phyloP scores from a whole-genome alignment of 2,797 vertebrate species.

The Typhlichthys subterraneus region DNA sequence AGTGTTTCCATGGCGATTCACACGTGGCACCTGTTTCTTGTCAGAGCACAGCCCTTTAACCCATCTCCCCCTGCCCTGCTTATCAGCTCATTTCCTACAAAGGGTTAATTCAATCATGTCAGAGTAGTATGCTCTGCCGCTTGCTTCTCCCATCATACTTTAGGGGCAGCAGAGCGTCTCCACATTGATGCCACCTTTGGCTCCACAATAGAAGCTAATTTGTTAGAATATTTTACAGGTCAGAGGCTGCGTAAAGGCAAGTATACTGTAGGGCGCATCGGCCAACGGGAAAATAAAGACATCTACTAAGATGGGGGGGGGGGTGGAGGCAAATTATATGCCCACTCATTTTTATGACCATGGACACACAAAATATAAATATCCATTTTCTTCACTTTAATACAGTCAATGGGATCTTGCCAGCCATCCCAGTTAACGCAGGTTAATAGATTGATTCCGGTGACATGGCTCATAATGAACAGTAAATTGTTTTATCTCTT shows the following conservation, averaged over 20 bases:
- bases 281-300: conserved; percentile 95
- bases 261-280: conserved; percentile 80
- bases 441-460: conserved; percentile 99
- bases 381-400: conserved; percentile 79
- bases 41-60: conserved; percentile 56
- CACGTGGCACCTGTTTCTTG: conserved; percentile 59
- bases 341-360: conserved; percentile 91
- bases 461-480: conserved; percentile 99
- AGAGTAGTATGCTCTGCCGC: conserved; percentile 90
- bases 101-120: conserved; percentile 97
- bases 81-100: conserved; percentile 78
- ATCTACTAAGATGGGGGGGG: conserved; percentile 78
- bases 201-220: conserved; percentile 99
- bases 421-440: conserved; percentile 96
- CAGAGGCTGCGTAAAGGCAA: conserved; percentile 92
- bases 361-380: conserved; percentile 83
- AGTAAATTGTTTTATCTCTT: conserved; percentile 99
- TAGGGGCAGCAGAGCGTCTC: conserved; percentile 93
- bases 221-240: conserved; percentile 99
- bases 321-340: conserved; percentile 89
- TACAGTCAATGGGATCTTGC: conserved; percentile 82
- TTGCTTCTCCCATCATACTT: conserved; percentile 95
- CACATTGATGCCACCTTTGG: conserved; percentile 99
- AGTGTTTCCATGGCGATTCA: conserved; percentile 38
- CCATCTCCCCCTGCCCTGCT: conserved; percentile 59